phyloP scores from a whole-genome alignment of 1,140 invertebrate genomes.

The Sycophila sp. region DNA sequence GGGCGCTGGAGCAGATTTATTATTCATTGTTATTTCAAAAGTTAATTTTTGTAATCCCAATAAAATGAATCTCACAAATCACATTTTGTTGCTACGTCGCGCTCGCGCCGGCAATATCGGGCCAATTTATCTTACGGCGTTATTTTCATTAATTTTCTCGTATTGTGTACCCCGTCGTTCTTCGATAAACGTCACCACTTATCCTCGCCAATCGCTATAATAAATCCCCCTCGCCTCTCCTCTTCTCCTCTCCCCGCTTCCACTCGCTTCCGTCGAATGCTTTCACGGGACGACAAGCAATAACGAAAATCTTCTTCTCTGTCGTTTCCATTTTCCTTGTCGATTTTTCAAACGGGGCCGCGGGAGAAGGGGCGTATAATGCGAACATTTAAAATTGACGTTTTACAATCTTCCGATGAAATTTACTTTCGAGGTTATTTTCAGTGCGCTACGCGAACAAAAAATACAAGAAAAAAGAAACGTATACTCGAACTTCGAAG shows the following conservation, averaged over 20 bases:
- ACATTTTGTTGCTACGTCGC: slow-evolving; percentile 18
- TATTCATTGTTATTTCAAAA: slow-evolving; percentile 29
- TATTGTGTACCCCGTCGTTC: slow-evolving; percentile 24
- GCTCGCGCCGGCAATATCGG: slow-evolving; percentile 14
- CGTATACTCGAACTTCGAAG: too few species aligned
- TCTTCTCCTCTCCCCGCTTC: neutral
- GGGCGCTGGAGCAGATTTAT: slow-evolving; percentile 6
- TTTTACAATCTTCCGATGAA: slow-evolving; percentile 16
- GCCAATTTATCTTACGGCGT: slow-evolving; percentile 35
- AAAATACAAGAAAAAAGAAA: too few species aligned
- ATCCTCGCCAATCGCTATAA: slow-evolving; percentile 37
- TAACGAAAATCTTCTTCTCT: slow-evolving; percentile 38
- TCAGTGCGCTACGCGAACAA: too few species aligned
- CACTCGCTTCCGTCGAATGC: neutral
- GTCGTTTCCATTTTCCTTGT: slow-evolving; percentile 14
- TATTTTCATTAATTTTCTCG: slow-evolving; percentile 41
- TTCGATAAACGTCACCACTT: slow-evolving; percentile 36
- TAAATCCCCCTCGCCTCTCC: slow-evolving; percentile 19
- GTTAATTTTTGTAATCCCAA: slow-evolving; percentile 28
- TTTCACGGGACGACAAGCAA: slow-evolving; percentile 23
- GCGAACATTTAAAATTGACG: slow-evolving; percentile 23
- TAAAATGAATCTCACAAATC: slow-evolving; percentile 36
- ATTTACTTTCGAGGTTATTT: slow-evolving; percentile 10
- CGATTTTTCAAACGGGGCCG: slow-evolving; percentile 26
- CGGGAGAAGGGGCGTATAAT: neutral